Evolutionary conservation across 2,797 vertebrate species (phyloP), one percentile per base, ranked within the genome.

Genomic region (Aythya fuligula): DNA sequence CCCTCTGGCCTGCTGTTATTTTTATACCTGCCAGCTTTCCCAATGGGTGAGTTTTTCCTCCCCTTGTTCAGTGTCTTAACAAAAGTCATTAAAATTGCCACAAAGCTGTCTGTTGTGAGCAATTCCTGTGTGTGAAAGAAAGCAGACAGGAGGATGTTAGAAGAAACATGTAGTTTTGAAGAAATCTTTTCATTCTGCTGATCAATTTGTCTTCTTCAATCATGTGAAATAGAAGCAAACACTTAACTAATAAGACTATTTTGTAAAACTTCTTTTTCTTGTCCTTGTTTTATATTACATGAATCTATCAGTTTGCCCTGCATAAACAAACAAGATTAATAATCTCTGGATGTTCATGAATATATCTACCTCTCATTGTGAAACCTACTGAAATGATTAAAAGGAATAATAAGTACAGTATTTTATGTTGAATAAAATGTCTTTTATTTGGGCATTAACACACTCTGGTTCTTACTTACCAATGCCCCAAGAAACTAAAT

Each of bases 51-150:
- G 24, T 58, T 58, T 83, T 79, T 65, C 25, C 32, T 78, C 39
- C 8, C 6, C 45, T 89, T 39, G 2, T 58, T 66, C 73, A 85
- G 71, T 95, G 43, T 56, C 58, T 91, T 80, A 85, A 89, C 28
- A 89, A 75, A 95, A 92, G 75, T 73, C 58, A 89, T 93, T 97
- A 87, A 88, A 93, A 87, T 87, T 88, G 61, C 49, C 43, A 72
- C 20, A 62, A 89, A 92, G 41, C 34, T 92, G 45, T 64, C 62
- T 75, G 73, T 81, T 67, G 47, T 72, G 72, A 94, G 57, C 61
- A 95, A 67, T 90, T 82, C 69, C 74, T 83, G 6, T 61, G 61
- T 45, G 76, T 69, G 64, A 14, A 65, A 58, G 57, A 85, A 94
- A 93, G 49, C 64, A 89, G 85, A 62, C 5, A 51, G 34, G 69